Evolutionary conservation across 92 coral and sea anemone species (phyloP), one percentile per base, ranked within the genome.

Genomic region (Phymanthus crucifer): DNA sequence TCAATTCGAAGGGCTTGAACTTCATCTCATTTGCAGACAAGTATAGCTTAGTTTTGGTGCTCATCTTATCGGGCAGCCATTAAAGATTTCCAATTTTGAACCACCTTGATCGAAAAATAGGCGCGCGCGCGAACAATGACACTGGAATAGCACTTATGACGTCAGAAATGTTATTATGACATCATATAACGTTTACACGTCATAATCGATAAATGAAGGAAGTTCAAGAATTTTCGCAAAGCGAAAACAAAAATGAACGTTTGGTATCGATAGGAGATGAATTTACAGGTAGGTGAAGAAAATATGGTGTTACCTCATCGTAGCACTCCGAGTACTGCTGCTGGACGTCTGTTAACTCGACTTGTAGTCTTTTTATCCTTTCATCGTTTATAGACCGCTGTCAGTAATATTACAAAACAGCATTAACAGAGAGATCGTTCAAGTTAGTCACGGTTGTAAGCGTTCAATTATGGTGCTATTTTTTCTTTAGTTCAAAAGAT

Each of bases 281-380:
- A 43, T 43, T 43, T 43, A 10, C 48, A 11, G 48, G 48, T 43
- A 2, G 13, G 14, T 17, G 48, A 17, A 2, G 13, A 38, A 38
- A 1, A 38, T 38, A 38, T 4, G 43, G 18, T 4, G 79, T 82
- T 65, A 92, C 97, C 97, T 92, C 97, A 70, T 92, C 97, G 46
- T 92, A 92, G 36, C 97, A 92, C 72, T 92, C 94, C 1, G 97
- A 57, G 85, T 92, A 92, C 85, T 92, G 97, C 40, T 90, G 90
- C n/a, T 90, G 91, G n/a, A 90, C 87, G 31, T 90, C 97, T 3
- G 81, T 78, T 76, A 92, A 71, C 65, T 92, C 97, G 11, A 83
- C 94, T 32, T 92, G 95, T 69, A 92, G 83, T 21, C 88, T 86
- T 40, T 76, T 61, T 68, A 92, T 79, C 85, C 87, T 85, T 38